Evolutionary conservation across 2,888 invertebrate species (phyloP), one percentile per base, ranked within the genome.

Genomic region (Mythimna albipuncta): DNA sequence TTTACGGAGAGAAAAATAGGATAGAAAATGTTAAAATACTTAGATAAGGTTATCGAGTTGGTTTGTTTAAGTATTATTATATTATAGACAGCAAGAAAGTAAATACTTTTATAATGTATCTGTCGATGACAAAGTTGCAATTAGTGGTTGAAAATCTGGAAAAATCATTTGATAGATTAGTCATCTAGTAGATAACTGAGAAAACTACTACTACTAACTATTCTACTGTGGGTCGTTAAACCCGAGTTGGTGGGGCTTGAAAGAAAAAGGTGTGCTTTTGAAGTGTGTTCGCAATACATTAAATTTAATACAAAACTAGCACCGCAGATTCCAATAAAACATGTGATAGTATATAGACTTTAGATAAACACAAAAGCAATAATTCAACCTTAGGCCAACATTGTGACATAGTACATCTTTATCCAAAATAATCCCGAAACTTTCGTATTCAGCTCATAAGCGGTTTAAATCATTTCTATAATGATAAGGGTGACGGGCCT

Each of bases 391-490:
- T 21, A 41, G 19, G 11, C 35, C 26, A 59, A 44, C 19, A 52
- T 72, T 35, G 72, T 52, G 61, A 58, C 41, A 71, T 32, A 55
- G 11, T 54, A 66, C 16, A 58, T 62, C 26, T 57, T 44, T 58
- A 69, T 64, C 59, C 54, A 66, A 67, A 26, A 64, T 63, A 64
- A 72, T 68, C 68, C 52, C n/a, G 0, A 62, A 70, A 65, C 59
- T 75, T 83, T 79, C 44, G 61, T 69, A 82, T 82, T 77, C 57
- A 67, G 65, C 55, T 66, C 75, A 61, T 79, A 69, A 80, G 26
- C 70, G 66, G 52, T 65, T 77, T 79, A 86, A 86, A 83, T 86
- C 64, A 77, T 77, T 71, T 62, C 63, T 68, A 6, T 61, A 75
- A 67, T 75, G 78, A 83, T 81, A 85, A 80, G 72, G 80, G 58